Evolutionary conservation across 2,797 vertebrate species (phyloP), one percentile per base, ranked within the genome.

Genomic region (Urosaurus nigricauda): DNA sequence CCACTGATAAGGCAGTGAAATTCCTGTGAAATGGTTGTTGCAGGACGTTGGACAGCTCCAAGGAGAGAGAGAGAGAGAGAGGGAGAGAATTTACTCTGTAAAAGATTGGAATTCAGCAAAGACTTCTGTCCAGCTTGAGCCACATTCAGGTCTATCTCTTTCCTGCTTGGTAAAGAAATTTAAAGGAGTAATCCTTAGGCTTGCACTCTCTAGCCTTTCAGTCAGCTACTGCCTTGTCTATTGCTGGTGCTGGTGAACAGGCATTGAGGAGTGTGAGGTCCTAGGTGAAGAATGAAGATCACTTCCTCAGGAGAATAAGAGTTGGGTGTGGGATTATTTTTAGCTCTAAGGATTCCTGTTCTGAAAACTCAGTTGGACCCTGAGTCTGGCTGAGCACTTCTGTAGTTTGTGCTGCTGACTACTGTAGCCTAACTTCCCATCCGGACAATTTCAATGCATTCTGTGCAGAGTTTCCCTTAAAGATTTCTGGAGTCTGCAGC

Each of bases 11-110:
- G 21, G 37, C 37, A 32, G 8, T 51, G 3, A 29, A 51, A 51
- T 11, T 2, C 5, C 32, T 65, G 77, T 56, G 21, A 19, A 65
- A 70, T 19, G 56, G 63, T 14, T 24, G 1, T 37, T 79, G 77
- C 63, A 87, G 77, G 43, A 87, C 77, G 60, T 43, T 87, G 63
- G 47, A 70, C 53, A 87, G 77, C 43, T 70, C 77, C 75, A 70
- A 35, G 43, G 32, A 40, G 21, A n/a, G n/a, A n/a, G n/a, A n/a
- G n/a, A n/a, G n/a, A n/a, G n/a, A n/a, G n/a, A n/a, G n/a, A n/a
- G n/a, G 43, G 32, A 40, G 21, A 51, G 43, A 65, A 4, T 53
- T 32, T 14, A 17, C 40, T 80, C 19, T 80, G 53, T 21, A 16
- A 37, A 37, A 29, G 32, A 4, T 53, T 58, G 51, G 32, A 58